These are phyloP conservation scores for Gorsachius magnificus DNA, from an alignment of 2,797 vertebrate genomes.

Conservation along the genomic window DNA sequence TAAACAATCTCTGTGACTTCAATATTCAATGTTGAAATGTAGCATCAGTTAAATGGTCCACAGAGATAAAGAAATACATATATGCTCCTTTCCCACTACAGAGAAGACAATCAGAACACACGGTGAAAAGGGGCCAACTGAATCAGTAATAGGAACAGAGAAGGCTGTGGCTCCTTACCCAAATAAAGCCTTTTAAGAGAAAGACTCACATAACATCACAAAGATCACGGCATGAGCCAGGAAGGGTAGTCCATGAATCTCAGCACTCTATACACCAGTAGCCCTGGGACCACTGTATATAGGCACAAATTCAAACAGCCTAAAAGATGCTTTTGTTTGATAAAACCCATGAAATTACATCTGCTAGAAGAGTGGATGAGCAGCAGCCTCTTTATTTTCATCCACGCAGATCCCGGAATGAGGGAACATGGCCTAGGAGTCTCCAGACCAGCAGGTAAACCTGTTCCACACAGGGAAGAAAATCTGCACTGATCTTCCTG, in stretches of 20 bases:
- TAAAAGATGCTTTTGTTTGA: background rate
- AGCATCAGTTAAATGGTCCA: background rate
- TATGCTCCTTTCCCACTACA: background rate
- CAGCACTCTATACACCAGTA: background rate
- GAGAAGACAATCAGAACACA: background rate
- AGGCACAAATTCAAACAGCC: background rate
- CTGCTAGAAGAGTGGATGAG: background rate
- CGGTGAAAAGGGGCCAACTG: background rate
- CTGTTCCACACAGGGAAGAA: background rate
- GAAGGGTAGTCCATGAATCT: background rate
- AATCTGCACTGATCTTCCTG: background rate
- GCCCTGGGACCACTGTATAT: too few relatives aligned
- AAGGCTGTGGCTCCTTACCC: background rate
- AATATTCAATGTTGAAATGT: background rate
- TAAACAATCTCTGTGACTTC: background rate
- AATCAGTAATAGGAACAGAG: background rate
- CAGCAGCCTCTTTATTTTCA: background rate
- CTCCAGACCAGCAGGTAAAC: background rate
- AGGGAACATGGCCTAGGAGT: background rate
- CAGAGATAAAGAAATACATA: background rate
- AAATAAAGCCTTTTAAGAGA: background rate
- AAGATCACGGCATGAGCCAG: background rate
- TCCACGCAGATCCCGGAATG: background rate
- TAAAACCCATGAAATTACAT: background rate
- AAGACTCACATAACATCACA: background rate